These are phyloP conservation scores for Alectura lathami DNA, from an alignment of 2,113 vertebrate genomes.

Conservation along the genomic window DNA sequence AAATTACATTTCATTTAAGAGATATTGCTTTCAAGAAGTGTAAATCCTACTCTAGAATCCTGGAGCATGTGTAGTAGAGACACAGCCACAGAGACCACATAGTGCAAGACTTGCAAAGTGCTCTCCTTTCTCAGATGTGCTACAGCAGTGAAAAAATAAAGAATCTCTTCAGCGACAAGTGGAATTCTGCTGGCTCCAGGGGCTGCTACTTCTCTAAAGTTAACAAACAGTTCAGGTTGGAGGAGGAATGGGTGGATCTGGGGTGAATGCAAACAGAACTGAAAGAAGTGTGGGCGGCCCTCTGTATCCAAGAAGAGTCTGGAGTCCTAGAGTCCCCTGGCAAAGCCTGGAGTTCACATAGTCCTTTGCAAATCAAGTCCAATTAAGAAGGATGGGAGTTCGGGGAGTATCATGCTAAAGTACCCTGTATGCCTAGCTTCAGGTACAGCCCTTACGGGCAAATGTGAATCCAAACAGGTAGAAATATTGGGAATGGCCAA, in stretches of 20 bases:
- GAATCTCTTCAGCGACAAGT: not conserved
- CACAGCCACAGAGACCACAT: not conserved
- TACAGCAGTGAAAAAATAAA: not conserved
- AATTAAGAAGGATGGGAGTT: not conserved
- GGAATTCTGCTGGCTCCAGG: not conserved
- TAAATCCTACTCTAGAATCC: not conserved
- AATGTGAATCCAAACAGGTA: too few species aligned
- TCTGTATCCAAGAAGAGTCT: not conserved
- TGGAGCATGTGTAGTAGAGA: not conserved
- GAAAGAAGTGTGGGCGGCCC: not conserved
- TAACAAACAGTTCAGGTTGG: not conserved
- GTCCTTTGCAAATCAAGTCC: not conserved
- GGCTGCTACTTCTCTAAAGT: not conserved
- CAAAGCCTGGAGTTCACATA: fast-evolving
- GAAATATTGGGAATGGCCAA: not conserved
- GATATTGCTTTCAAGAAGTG: not conserved
- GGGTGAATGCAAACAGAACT: not conserved
- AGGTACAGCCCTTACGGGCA: not conserved
- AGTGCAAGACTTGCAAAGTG: not conserved
- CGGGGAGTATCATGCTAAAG: not conserved
- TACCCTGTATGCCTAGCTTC: not conserved
- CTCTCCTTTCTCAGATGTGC: not conserved
- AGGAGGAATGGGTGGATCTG: not conserved
- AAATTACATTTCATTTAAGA: not conserved
- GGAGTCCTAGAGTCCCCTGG: not conserved